Evolutionary conservation across 2,888 invertebrate species (phyloP).

Genomic region (Meliscaeva auricollis): DNA sequence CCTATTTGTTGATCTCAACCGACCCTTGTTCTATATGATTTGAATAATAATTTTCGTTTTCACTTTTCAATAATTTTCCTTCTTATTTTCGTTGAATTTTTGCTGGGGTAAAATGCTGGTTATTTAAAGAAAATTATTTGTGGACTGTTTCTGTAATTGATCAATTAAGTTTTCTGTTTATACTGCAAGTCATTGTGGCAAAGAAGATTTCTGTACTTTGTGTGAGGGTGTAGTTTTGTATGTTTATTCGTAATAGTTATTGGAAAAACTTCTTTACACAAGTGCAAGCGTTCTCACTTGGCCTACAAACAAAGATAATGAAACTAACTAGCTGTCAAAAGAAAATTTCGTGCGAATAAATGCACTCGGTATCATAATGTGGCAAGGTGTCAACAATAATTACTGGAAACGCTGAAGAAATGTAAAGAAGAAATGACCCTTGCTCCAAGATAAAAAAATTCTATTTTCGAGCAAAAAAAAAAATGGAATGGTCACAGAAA

Average conservation of each 20-base stretch:
- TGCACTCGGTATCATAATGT: conserved; percentile 9
- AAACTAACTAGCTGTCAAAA: not conserved
- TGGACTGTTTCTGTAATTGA: conserved; percentile 48
- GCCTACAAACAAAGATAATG: not conserved
- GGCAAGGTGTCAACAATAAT: not conserved
- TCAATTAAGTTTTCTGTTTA: conserved; percentile 47
- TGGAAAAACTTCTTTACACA: conserved; percentile 32
- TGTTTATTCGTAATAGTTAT: not conserved
- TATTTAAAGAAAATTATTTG: conserved; percentile 33
- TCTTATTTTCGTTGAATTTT: conserved; percentile 11
- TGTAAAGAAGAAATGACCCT: not conserved
- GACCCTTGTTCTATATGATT: conserved; percentile 47
- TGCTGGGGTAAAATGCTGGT: conserved; percentile 18
- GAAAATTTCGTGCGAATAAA: conserved; percentile 31
- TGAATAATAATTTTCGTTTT: not conserved
- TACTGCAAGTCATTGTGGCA: conserved; percentile 51
- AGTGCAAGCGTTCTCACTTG: conserved; percentile 49
- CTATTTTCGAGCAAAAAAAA: no score
- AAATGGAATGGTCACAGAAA: no score
- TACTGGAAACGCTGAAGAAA: not conserved
- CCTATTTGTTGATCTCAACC: no score
- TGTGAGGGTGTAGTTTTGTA: not conserved
- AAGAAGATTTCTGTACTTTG: conserved; percentile 4
- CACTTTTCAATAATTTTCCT: no score
- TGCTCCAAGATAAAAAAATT: no score